A percentile compares a stretch with the other conserved stretches of the same genome.
phyloP scores from a whole-genome alignment of 2,888 invertebrate genomes.

The Lottia scabra region DNA sequence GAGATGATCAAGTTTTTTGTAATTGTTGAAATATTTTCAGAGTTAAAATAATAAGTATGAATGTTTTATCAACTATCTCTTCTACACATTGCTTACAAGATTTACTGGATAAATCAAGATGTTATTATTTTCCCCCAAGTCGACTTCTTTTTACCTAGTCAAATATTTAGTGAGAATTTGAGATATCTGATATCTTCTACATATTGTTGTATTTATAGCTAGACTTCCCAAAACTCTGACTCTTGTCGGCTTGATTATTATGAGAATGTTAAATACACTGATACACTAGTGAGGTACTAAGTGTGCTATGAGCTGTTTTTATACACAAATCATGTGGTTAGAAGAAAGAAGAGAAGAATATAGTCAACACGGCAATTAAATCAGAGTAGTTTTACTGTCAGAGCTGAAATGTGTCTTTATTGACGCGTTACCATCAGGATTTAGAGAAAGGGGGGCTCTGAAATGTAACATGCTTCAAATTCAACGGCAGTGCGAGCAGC shows the following conservation, averaged over 20 bases:
- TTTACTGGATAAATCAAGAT: background rate
- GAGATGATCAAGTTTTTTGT: no score
- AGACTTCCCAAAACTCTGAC: background rate
- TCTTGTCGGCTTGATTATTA: background rate
- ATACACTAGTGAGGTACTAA: background rate
- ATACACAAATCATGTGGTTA: background rate
- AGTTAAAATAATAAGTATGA: no score
- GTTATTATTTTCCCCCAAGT: background rate
- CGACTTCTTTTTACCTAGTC: background rate
- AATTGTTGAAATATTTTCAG: no score
- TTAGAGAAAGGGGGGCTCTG: no score
- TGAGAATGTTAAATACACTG: background rate
- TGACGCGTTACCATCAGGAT: no score
- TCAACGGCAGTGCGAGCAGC: no score
- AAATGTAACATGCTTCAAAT: no score
- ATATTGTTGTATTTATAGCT: conserved; percentile 5
- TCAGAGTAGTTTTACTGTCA: background rate
- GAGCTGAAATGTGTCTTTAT: background rate
- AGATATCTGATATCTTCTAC: conserved; percentile 3
- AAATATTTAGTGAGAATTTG: background rate
- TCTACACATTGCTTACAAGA: background rate
- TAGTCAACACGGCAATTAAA: background rate
- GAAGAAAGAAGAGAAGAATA: background rate
- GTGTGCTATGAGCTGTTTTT: background rate
- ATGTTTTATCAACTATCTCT: no score